Evolutionary conservation across 2,113 vertebrate genomes (phyloP).

Genomic region (Erythrolamprus reginae): DNA sequence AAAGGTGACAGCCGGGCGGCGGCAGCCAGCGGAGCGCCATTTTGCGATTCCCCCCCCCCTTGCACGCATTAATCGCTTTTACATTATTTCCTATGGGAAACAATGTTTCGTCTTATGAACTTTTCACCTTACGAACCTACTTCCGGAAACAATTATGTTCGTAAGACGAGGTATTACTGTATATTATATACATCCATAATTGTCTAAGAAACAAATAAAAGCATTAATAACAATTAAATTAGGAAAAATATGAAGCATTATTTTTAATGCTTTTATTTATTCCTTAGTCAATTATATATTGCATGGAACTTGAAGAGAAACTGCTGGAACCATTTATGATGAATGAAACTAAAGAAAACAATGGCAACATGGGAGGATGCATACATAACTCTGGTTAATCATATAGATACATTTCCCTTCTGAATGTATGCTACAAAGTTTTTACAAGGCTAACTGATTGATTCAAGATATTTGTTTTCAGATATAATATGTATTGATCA

Average conservation of each 20-base stretch:
- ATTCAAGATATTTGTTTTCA: not conserved
- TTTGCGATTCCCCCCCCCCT: no score
- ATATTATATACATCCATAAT: not conserved
- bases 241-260: not conserved
- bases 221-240: not conserved
- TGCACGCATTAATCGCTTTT: no score
- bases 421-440: not conserved
- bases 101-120: no score
- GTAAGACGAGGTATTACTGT: no score
- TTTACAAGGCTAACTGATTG: not conserved
- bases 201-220: not conserved
- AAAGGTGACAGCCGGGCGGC: no score
- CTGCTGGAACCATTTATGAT: not conserved
- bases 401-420: not conserved
- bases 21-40: no score
- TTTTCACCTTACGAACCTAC: no score
- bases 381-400: not conserved
- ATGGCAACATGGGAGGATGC: not conserved
- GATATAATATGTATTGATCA: not conserved
- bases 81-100: no score
- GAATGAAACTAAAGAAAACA: not conserved
- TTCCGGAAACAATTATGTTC: no score
- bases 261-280: not conserved
- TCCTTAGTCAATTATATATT: not conserved
- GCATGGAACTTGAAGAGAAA: not conserved